Percentiles rank a stretch among this genome's conserved stretches.
phyloP scores from a whole-genome alignment of 2,797 vertebrate species.

The Sebastes cheni region DNA sequence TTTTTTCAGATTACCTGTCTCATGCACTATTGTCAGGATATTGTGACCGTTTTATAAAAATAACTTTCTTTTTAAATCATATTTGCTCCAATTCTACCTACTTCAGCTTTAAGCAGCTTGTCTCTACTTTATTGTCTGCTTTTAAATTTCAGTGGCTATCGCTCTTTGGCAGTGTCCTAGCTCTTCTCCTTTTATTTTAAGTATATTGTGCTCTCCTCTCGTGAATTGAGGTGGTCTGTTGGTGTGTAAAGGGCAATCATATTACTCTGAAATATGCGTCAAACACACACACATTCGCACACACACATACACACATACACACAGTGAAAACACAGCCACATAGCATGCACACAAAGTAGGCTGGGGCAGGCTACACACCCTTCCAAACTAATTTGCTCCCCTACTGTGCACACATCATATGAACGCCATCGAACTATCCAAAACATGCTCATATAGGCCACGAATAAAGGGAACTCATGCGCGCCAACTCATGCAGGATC shows the following conservation, averaged over 20 bases:
- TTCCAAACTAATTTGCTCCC: slow-evolving; percentile 20
- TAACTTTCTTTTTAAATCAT: too few species aligned
- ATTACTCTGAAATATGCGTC: slow-evolving; percentile 40
- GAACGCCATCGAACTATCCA: slow-evolving; percentile 33
- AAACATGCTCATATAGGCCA: slow-evolving; percentile 61
- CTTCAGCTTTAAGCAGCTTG: too few species aligned
- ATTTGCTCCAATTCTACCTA: too few species aligned
- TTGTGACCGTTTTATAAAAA: too few species aligned
- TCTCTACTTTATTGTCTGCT: slow-evolving; percentile 13
- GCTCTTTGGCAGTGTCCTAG: slow-evolving; percentile 79
- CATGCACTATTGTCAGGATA: too few species aligned
- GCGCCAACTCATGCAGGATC: slow-evolving; percentile 60
- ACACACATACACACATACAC: neutral
- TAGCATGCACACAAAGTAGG: slow-evolving; percentile 65
- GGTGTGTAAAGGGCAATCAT: slow-evolving; percentile 67
- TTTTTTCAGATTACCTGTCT: too few species aligned
- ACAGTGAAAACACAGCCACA: slow-evolving; percentile 34
- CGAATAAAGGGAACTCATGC: slow-evolving; percentile 50
- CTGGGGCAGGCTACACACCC: slow-evolving; percentile 32
- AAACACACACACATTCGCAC: slow-evolving; percentile 9
- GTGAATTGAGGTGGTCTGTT: slow-evolving; percentile 68
- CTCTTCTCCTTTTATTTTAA: slow-evolving; percentile 39
- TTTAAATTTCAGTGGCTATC: slow-evolving; percentile 52
- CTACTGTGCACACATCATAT: slow-evolving; percentile 25
- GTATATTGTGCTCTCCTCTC: slow-evolving; percentile 50